These are phyloP conservation scores for Chitala chitala DNA, from an alignment of 2,113 vertebrate genomes.

Conservation along the genomic window DNA sequence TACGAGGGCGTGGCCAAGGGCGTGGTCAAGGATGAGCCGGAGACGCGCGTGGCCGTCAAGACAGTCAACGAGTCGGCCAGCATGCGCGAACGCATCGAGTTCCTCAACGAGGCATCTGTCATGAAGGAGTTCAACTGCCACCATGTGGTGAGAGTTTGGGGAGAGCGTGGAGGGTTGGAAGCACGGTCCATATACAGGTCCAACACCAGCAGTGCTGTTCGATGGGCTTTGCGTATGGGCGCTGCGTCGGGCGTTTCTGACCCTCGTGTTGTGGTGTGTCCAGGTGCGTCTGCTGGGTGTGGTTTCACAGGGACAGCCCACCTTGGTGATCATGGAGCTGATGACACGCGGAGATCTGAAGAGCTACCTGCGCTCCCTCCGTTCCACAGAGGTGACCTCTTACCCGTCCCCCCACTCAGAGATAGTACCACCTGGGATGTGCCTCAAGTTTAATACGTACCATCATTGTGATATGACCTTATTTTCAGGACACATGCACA, in stretches of 20 bases:
- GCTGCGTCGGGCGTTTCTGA: too few species aligned
- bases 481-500: too few species aligned
- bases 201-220: background rate
- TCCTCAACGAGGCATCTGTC: constrained; percentile 94
- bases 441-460: background rate
- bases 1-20: constrained; percentile 94
- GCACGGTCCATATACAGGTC: background rate
- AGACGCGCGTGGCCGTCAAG: constrained; percentile 91
- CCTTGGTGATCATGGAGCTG: constrained; percentile 96
- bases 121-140: constrained; percentile 99
- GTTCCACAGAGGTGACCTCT: constrained; percentile 77
- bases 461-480: too few species aligned
- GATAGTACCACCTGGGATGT: background rate
- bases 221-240: too few species aligned
- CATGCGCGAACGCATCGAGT: constrained; percentile 95
- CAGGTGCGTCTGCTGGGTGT: constrained; percentile 94
- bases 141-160: constrained; percentile 78
- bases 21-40: constrained; percentile 88
- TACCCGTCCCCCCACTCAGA: too few species aligned
- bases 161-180: background rate
- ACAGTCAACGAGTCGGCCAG: constrained; percentile 93
- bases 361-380: constrained; percentile 86
- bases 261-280: constrained; percentile 32
- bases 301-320: constrained; percentile 96
- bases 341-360: constrained; percentile 97